These are phyloP conservation scores for Abrostola tripartita DNA, from an alignment of 2,888 invertebrate species.

Conservation along the genomic window DNA sequence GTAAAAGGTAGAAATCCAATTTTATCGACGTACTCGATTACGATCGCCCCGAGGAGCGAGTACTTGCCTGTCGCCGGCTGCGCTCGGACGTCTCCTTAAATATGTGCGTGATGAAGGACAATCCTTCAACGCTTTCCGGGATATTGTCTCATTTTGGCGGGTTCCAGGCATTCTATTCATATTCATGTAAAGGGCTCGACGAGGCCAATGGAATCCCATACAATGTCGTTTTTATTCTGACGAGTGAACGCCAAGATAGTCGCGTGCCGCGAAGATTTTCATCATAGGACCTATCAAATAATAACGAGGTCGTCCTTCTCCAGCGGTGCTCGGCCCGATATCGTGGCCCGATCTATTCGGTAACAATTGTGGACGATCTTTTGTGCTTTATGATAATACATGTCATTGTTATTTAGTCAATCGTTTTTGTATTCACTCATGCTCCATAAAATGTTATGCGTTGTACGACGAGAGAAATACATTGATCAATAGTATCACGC, in stretches of 20 bases:
- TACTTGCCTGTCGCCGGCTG: slow-evolving; percentile 48
- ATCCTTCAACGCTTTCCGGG: slow-evolving; percentile 80
- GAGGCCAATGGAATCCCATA: slow-evolving; percentile 78
- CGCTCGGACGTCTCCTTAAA: slow-evolving; percentile 59
- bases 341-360: slow-evolving; percentile 76
- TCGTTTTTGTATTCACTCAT: slow-evolving; percentile 69
- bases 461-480: slow-evolving; percentile 51
- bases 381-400: slow-evolving; percentile 80
- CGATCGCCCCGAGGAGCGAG: slow-evolving; percentile 61
- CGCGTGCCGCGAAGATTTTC: slow-evolving; percentile 85
- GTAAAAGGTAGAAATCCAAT: slow-evolving; percentile 78
- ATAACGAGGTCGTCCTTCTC: slow-evolving; percentile 82
- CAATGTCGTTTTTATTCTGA: slow-evolving; percentile 83
- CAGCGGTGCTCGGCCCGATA: slow-evolving; percentile 74
- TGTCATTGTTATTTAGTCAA: slow-evolving; percentile 73
- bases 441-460: slow-evolving; percentile 59
- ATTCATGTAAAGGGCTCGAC: slow-evolving; percentile 73
- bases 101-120: slow-evolving; percentile 83
- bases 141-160: slow-evolving; percentile 76
- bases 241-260: slow-evolving; percentile 83
- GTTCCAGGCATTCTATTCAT: slow-evolving; percentile 77
- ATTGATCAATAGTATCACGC: slow-evolving; percentile 52
- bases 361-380: slow-evolving; percentile 78
- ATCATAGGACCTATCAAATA: slow-evolving; percentile 86
- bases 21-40: slow-evolving; percentile 75